Conservation (phyloP, 2,797 vertebrate species). For the Myoxocephalus aenaeus region DNA sequence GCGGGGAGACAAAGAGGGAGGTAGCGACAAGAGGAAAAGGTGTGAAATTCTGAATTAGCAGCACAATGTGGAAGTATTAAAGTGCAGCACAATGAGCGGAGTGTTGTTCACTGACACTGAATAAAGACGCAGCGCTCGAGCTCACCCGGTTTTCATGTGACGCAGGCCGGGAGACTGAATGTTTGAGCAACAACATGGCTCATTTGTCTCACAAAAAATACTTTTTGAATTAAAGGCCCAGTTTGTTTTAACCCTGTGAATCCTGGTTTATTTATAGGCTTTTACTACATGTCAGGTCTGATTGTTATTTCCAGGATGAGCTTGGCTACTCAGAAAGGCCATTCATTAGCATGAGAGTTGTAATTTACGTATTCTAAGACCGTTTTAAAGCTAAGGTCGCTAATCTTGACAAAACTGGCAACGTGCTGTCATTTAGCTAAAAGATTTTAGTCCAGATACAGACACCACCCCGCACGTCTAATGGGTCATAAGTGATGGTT, state of each 20-base stretch:
- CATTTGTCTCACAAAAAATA: neutral
- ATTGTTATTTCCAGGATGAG: neutral
- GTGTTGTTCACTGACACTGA: conserved; percentile 45
- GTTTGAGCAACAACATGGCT: neutral
- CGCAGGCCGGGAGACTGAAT: conserved; percentile 16
- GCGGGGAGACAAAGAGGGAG: conserved; percentile 64
- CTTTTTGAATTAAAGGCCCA: neutral
- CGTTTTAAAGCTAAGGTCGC: neutral
- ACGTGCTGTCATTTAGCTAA: no score
- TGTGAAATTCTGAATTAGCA: conserved; percentile 77
- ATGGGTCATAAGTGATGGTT: no score
- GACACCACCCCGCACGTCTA: no score
- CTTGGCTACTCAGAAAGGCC: neutral
- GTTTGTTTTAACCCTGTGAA: neutral
- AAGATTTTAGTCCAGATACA: no score
- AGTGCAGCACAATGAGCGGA: conserved; percentile 62
- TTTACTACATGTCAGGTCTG: no score
- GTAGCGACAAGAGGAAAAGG: conserved; percentile 61
- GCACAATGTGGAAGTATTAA: conserved; percentile 72
- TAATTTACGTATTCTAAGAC: neutral
- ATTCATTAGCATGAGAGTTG: neutral
- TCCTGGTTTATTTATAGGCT: neutral
- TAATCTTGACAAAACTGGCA: neutral
- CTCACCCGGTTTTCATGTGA: conserved; percentile 19
- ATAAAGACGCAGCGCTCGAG: conserved; percentile 39